Base-by-base conservation (phyloP, 2,888 invertebrate species). In the Chelonus formosanus region DNA sequence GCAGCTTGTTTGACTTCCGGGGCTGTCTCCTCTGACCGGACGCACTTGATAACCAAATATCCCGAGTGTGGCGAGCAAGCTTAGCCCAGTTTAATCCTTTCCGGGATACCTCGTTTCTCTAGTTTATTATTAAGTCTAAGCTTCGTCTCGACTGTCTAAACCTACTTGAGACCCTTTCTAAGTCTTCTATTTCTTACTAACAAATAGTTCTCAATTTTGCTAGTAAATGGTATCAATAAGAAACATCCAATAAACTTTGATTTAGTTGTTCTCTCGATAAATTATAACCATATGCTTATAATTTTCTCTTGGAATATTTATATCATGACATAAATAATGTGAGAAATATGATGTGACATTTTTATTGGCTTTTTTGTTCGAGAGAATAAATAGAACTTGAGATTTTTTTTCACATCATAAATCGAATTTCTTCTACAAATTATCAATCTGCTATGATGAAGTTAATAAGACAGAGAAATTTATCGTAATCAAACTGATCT, bases 1-100 rank as follows among this genome's bases (percentile, higher is more conserved):
- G 76, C 81, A 79, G 80, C 78, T 77, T 80, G 80, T 79, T 81
- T 77, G 75, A 77, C 80, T 82, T 82, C 81, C 81, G 79, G 74
- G 74, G 70, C 63, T 73, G 73, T 74, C 77, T 76, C 74, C 76
- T 76, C 76, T 78, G 80, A 80, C 81, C 81, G 81, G 80, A 81
- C 75, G 75, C 71, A 78, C 76, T 81, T 80, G 80, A 81, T 80
- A 80, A 77, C 79, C 75, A 75, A 80, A 76, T 77, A 77, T 73
- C 71, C 74, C 71, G 67, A 69, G 70, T 72, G 74, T 47, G 60
- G 64, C 59, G 59, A 40, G 44, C 34, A 48, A 65, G 55, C 61
- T 63, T 57, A 55, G 61, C 54, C 43, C 59, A 58, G 32, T 64
- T 70, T 81, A 81, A 81, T 81, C 82, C 82, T 81, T 78, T 77